Evolutionary conservation across 1,140 invertebrate genomes (phyloP).

Genomic region (Papilio machaon): DNA sequence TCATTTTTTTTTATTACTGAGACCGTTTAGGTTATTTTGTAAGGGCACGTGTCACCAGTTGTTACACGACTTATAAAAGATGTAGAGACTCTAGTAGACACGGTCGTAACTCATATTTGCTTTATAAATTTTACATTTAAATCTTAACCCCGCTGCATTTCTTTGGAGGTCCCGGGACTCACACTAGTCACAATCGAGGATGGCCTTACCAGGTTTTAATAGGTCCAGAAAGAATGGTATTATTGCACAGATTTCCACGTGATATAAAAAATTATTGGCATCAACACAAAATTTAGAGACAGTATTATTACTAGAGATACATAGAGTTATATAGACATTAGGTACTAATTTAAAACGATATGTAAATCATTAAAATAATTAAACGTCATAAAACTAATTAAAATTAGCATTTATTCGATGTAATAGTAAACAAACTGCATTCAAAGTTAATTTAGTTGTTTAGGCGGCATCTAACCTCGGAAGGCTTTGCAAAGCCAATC

Average conservation of each 20-base stretch:
- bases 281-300: neutral
- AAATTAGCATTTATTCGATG: slow-evolving; percentile 6
- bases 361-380: neutral
- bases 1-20: neutral
- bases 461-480: slow-evolving; percentile 11
- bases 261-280: no score
- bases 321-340: neutral
- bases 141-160: no score
- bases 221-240: no score
- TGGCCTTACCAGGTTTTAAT: no score
- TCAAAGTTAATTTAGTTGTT: slow-evolving; percentile 18
- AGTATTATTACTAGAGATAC: neutral
- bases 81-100: no score
- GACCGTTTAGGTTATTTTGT: neutral
- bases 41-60: neutral
- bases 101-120: no score
- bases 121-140: no score
- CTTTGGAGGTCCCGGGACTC: no score
- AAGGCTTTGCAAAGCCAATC: slow-evolving; percentile 17
- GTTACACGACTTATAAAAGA: neutral
- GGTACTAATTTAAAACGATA: neutral
- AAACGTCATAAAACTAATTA: neutral
- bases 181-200: no score
- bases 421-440: neutral
- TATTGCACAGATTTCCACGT: no score